phyloP scores from a whole-genome alignment of 2,113 vertebrate species.

The Acrocephalus kingi region DNA sequence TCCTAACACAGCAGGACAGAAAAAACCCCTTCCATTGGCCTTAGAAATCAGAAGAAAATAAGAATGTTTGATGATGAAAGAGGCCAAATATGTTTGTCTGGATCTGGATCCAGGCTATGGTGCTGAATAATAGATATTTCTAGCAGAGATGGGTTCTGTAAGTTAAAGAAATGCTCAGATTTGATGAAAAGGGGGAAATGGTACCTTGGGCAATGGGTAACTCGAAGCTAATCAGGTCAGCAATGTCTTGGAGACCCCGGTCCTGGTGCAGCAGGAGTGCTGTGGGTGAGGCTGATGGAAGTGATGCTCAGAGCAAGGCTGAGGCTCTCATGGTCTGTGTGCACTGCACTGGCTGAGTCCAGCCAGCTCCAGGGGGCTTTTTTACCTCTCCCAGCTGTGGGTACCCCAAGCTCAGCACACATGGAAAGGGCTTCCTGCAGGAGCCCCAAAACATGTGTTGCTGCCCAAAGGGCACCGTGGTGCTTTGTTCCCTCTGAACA shows the following conservation, averaged over 20 bases:
- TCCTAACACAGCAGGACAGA: neutral
- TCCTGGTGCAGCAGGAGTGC: fast-evolving
- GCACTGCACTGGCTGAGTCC: fast-evolving
- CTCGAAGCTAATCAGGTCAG: neutral
- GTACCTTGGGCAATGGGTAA: neutral
- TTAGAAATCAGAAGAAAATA: neutral
- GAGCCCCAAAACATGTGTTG: neutral
- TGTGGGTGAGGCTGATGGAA: neutral
- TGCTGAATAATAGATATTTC: neutral
- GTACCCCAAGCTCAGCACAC: neutral
- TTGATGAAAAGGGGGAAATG: neutral
- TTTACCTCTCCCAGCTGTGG: neutral
- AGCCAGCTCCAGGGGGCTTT: neutral
- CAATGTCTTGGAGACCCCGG: fast-evolving
- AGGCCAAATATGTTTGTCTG: fast-evolving
- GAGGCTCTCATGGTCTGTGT: neutral
- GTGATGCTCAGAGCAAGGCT: neutral
- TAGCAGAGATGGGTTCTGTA: neutral
- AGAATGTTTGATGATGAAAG: neutral
- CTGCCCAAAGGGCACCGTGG: neutral
- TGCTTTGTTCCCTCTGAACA: neutral
- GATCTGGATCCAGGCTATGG: neutral
- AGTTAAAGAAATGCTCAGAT: neutral
- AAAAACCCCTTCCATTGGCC: neutral
- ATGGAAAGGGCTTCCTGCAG: neutral